Evolutionary conservation across 2,797 vertebrate genomes (phyloP), one percentile per base, ranked within the genome.

Genomic region (Rhadinocentrus ornatus): DNA sequence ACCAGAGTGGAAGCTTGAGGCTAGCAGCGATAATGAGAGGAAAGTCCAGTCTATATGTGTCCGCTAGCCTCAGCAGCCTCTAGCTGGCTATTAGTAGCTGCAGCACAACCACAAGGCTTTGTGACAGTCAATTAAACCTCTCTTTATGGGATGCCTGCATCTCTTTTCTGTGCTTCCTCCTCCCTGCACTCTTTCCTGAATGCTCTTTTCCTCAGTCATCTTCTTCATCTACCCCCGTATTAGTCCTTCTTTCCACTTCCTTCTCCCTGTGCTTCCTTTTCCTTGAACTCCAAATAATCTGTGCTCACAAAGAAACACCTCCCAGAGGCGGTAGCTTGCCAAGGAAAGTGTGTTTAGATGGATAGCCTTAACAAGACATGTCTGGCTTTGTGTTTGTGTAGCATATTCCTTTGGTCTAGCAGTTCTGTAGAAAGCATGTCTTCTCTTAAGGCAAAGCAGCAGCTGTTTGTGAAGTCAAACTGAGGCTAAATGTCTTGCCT

Each of bases 111-210:
- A 74, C 83, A 69, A 76, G 85, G 93, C 93, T 91, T 83, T 82
- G 91, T 95, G 95, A 94, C 93, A 97, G 93, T 96, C 95, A 96
- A 96, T 96, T 96, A 97, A 95, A 95, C 91, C 93, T 95, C 94
- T 96, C 96, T 94, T 96, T 96, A 94, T 86, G 68, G 70, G 70
- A 80, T 82, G 84, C 86, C 86, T 69, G 78, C 58, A 35, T 86
- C 74, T 81, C 63, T 44, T 64, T 73, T 73, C 65, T 60, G 82
- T 26, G 72, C 63, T 39, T 72, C 75, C 89, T 89, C 87, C 29
- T 82, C 77, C 86, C 13, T 54, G 35, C 67, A 22, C 66, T 82
- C 58, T 63, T 41, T 60, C 54, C 71, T 72, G n/a, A 65, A n/a
- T 75, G 70, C 46, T 80, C 70, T 85, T 82, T 73, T 62, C 71